These are phyloP conservation scores for Macroteleia sp. DNA, from an alignment of 2,888 invertebrate genomes.

Conservation along the genomic window DNA sequence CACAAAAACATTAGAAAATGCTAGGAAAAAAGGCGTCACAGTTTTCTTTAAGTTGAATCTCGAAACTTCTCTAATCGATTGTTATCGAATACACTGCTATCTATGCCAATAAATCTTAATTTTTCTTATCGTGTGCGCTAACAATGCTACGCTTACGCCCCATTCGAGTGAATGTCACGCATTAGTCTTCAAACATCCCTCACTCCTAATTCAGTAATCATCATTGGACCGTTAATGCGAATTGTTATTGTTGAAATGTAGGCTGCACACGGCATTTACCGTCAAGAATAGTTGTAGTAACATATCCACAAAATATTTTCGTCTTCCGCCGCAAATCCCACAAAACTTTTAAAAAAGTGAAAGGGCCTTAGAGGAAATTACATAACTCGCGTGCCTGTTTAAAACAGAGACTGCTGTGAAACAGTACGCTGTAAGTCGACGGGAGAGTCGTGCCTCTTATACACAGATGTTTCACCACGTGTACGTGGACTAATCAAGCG, in stretches of 20 bases:
- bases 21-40: too few species aligned
- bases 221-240: not conserved
- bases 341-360: constrained; percentile 31
- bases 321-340: constrained; percentile 11
- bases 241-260: constrained; percentile 3
- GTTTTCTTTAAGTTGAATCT: too few species aligned
- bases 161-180: not conserved
- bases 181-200: constrained; percentile 6
- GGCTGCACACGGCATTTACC: too few species aligned
- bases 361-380: constrained; percentile 32
- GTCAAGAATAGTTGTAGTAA: too few species aligned
- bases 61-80: too few species aligned
- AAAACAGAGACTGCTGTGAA: constrained; percentile 15
- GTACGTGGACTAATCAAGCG: constrained; percentile 51
- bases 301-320: constrained; percentile 4
- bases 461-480: constrained; percentile 15
- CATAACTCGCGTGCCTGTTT: constrained; percentile 35
- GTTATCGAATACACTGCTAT: constrained; percentile 1
- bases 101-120: constrained; percentile 11
- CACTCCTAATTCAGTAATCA: constrained; percentile 9
- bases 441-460: constrained; percentile 2
- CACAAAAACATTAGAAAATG: too few species aligned
- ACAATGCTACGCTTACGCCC: not conserved
- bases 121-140: not conserved
- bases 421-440: not conserved